Base-by-base conservation (phyloP, 2,113 vertebrate genomes). In the Malurus melanocephalus region DNA sequence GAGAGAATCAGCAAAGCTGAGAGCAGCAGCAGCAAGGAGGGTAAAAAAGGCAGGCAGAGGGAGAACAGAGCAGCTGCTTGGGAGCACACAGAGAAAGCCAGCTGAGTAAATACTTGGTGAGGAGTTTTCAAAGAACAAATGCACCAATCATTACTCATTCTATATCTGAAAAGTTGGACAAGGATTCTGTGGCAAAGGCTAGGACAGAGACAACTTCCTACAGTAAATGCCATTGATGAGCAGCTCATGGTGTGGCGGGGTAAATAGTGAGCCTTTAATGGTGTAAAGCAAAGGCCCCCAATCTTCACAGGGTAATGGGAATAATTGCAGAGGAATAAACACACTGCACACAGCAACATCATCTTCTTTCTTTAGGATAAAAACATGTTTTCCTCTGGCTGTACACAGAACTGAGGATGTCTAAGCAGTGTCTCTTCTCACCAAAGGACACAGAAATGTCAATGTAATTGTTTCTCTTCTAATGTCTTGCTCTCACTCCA, bases 161-260 rank as follows among this genome's bases (percentile, higher is more conserved):
- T 68, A 1, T 9, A 20, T 68, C n/a, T 67, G 48, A 71, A 56
- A 77, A 19, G 8, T 22, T n/a, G 43, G 64, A 16, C 8, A 19
- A 38, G 14, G 45, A 32, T 67, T 67, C 30, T 56, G 11, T 38
- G 42, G 55, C 24, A 80, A 83, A 89, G 77, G 33, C 56, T 43
- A 26, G 6, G 6, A 56, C 7, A 85, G 52, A 87, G 9, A 7
- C 18, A 17, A 57, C 28, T 69, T 64, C 30, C 16, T 73, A 9
- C 1, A 43, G 26, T 7, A 75, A 71, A 48, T 21, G 16, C 19
- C 48, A 67, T 9, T 46, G 30, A 51, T 30, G 15, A 77, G 33
- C 33, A 83, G n/a, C 18, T 26, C 0, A 0, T 18, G 32, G 27
- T 11, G 11, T 15, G 26, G 16, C 80, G 32, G 17, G 16, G 16